phyloP scores from a whole-genome alignment of 2,888 invertebrate genomes.

The Xanthostigma xanthostigma region DNA sequence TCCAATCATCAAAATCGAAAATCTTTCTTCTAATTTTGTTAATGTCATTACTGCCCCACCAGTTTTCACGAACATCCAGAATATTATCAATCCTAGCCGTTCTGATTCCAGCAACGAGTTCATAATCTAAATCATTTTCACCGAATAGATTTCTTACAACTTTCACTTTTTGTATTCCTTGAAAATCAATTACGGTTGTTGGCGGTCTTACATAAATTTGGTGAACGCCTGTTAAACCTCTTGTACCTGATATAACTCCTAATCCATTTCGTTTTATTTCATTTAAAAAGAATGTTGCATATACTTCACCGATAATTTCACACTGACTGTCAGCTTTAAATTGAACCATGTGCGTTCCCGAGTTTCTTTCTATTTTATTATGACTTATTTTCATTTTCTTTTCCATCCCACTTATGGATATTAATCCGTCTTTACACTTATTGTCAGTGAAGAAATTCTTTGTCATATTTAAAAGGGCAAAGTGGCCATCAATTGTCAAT shows the following conservation, averaged over 20 bases:
- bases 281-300: conserved; percentile 65
- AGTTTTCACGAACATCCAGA: conserved; percentile 83
- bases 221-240: conserved; percentile 22
- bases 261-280: conserved; percentile 56
- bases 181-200: conserved; percentile 78
- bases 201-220: conserved; percentile 35
- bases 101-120: conserved; percentile 79
- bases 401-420: conserved; percentile 87
- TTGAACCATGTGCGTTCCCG: conserved; percentile 70
- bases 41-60: conserved; percentile 82
- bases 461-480: conserved; percentile 74
- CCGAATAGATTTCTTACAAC: conserved; percentile 81
- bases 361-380: conserved; percentile 68
- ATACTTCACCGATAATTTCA: conserved; percentile 74
- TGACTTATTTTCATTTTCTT: conserved; percentile 75
- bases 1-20: conserved; percentile 99
- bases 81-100: conserved; percentile 78
- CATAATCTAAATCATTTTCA: conserved; percentile 71
- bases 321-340: conserved; percentile 85
- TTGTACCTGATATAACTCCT: conserved; percentile 19
- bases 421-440: conserved; percentile 61
- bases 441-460: conserved; percentile 77
- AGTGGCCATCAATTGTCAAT: conserved; percentile 83
- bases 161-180: conserved; percentile 87
- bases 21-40: conserved; percentile 64